Percentiles rank a stretch among this genome's conserved stretches.
Conservation (phyloP, 2,888 invertebrate species). For the Drosophila seclusa region DNA sequence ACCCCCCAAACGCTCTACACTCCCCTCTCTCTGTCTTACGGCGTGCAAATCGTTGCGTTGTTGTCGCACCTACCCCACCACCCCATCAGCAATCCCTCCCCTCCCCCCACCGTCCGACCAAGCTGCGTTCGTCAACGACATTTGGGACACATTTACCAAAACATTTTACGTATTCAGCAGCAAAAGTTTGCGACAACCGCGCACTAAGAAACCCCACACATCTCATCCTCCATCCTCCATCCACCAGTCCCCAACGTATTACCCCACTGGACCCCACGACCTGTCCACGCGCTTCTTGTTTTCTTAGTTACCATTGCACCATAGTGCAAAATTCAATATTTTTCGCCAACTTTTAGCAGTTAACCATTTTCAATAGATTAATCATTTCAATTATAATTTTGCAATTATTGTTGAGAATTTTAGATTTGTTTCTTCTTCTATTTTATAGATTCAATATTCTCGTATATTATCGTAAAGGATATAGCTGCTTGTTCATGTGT, state of each 20-base stretch:
- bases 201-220: constrained; percentile 15
- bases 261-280: constrained; percentile 10
- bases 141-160: constrained; percentile 81
- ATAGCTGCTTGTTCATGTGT: background rate
- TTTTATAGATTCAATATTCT: background rate
- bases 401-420: background rate
- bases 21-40: constrained; percentile 9
- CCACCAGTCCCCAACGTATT: background rate
- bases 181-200: constrained; percentile 67
- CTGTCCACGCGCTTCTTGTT: constrained; percentile 35
- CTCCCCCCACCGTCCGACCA: too few species aligned
- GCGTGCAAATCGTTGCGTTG: constrained; percentile 70
- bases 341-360: background rate
- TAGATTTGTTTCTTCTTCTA: background rate
- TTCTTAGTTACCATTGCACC: constrained; percentile 18
- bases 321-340: background rate
- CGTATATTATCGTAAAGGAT: background rate
- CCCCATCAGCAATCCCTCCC: constrained; percentile 16
- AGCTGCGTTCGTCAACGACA: constrained; percentile 62
- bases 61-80: constrained; percentile 55
- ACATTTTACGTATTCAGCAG: constrained; percentile 79
- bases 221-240: constrained; percentile 11
- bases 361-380: background rate
- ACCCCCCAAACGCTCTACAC: background rate
- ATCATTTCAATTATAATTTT: background rate